Percentiles rank a stretch among this genome's conserved stretches.
Evolutionary conservation across 2,113 vertebrate genomes (phyloP).

Genomic region (Epinephelus moara): DNA sequence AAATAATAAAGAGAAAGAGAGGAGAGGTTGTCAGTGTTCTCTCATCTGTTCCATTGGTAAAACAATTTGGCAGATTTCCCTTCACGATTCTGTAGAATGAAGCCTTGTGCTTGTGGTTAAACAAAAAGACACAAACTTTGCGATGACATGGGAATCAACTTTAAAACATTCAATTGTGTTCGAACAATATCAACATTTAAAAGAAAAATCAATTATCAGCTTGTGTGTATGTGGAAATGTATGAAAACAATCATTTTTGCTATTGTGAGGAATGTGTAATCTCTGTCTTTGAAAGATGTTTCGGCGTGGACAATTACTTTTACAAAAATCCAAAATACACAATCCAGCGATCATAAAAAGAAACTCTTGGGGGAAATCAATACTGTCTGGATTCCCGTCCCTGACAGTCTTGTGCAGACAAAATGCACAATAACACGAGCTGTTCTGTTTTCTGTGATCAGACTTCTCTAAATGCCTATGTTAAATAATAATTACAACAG

Average conservation of each 20-base stretch:
- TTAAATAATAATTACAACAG: background rate
- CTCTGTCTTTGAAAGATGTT: conserved; percentile 7
- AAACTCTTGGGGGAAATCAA: conserved; percentile 43
- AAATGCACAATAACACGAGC: background rate
- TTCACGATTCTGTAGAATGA: background rate
- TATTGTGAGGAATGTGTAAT: conserved; percentile 4
- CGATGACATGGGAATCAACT: background rate
- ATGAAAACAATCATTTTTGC: background rate
- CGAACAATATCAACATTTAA: background rate
- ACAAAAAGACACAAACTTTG: background rate
- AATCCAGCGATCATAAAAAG: conserved; percentile 13
- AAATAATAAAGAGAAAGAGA: background rate
- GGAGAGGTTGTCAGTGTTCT: background rate
- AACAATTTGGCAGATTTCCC: background rate
- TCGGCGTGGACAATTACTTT: background rate
- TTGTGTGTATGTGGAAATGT: background rate
- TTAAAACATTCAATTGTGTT: conserved; percentile 1
- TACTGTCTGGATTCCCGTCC: conserved; percentile 3
- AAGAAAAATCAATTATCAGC: background rate
- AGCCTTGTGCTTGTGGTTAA: background rate
- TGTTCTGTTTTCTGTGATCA: conserved; percentile 24
- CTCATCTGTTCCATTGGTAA: conserved; percentile 7
- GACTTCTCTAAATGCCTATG: conserved; percentile 10
- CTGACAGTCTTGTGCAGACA: conserved; percentile 3
- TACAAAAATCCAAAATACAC: background rate